phyloP scores from a whole-genome alignment of 2,888 invertebrate species.

The Hydropsyche betteni region DNA sequence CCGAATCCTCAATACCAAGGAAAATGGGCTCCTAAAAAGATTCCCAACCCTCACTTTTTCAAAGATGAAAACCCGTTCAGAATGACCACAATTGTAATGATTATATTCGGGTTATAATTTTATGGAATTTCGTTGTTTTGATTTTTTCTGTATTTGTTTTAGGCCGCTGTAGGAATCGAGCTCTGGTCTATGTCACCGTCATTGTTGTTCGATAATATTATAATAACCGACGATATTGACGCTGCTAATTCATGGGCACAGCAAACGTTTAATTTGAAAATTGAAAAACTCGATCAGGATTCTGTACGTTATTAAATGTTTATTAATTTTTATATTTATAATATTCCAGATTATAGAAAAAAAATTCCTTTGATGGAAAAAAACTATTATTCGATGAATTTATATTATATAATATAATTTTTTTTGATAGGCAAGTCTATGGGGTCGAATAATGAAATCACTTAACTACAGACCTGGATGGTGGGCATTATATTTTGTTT shows the following conservation, averaged over 20 bases:
- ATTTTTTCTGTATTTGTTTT: slow-evolving; percentile 48
- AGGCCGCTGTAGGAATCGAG: slow-evolving; percentile 95
- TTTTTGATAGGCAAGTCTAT: slow-evolving; percentile 67
- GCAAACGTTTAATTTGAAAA: slow-evolving; percentile 86
- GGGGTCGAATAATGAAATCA: slow-evolving; percentile 77
- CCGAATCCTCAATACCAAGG: slow-evolving; percentile 95
- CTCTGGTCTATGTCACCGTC: slow-evolving; percentile 98
- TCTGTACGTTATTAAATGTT: slow-evolving; percentile 71
- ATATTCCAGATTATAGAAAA: neutral
- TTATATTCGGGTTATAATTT: no score
- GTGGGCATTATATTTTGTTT: slow-evolving; percentile 82
- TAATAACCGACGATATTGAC: slow-evolving; percentile 84
- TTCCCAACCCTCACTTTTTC: slow-evolving; percentile 93
- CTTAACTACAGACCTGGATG: slow-evolving; percentile 82
- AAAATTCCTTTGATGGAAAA: no score
- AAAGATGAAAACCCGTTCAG: slow-evolving; percentile 89
- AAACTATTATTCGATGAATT: neutral
- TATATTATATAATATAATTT: neutral
- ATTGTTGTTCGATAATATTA: slow-evolving; percentile 94
- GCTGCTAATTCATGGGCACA: slow-evolving; percentile 83
- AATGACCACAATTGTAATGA: slow-evolving; percentile 89
- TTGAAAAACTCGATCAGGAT: slow-evolving; percentile 80
- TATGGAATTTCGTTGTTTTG: no score
- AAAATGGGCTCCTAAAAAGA: slow-evolving; percentile 89
- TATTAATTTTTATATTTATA: neutral